Evolutionary conservation across 2,888 invertebrate genomes (phyloP), one percentile per base, ranked within the genome.

Genomic region (Choristoneura rosaceana): DNA sequence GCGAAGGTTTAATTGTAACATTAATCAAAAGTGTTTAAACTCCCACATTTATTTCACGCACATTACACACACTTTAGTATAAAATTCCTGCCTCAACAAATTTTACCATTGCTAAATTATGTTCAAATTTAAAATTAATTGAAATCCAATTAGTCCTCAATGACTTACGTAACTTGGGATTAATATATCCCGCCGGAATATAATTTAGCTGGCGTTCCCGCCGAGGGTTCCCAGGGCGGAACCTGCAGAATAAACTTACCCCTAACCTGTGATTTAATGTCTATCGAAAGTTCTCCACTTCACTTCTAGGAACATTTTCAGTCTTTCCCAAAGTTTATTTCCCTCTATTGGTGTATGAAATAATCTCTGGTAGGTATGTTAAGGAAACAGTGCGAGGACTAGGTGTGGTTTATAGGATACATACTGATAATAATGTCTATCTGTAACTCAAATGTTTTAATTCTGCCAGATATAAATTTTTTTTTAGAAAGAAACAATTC

Each of bases 251-350:
- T 58, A 17, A 70, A 58, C 69, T 34, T 7, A 59, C 55, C 45
- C 45, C 17, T 55, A 17, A 69, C 52, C 52, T 55, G 69, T 58
- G 70, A 70, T 64, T 70, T 70, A 70, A 70, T 55, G 25, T 17
- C 38, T 33, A 55, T 17, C 5, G 45, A 17, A 69, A 69, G 33
- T 63, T 62, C 43, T 9, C 43, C 43, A 50, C 9, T 14, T 25
- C 25, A 43, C n/a, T 15, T 55, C 61, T 41, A 33, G n/a, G 55
- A 45, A 43, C 45, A 52, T 38, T 63, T 63, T n/a, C 52, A 34
- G 34, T 15, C 55, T 55, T 52, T 63, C 14, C 12, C 17, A 12
- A 63, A 55, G 63, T 69, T 63, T 63, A 69, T 69, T 17, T n/a
- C 12, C 10, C 4, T 60, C 34, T 9, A 17, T 17, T 15, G 17